Base-by-base conservation (phyloP, 2,113 vertebrate species). In the Geococcyx californianus region DNA sequence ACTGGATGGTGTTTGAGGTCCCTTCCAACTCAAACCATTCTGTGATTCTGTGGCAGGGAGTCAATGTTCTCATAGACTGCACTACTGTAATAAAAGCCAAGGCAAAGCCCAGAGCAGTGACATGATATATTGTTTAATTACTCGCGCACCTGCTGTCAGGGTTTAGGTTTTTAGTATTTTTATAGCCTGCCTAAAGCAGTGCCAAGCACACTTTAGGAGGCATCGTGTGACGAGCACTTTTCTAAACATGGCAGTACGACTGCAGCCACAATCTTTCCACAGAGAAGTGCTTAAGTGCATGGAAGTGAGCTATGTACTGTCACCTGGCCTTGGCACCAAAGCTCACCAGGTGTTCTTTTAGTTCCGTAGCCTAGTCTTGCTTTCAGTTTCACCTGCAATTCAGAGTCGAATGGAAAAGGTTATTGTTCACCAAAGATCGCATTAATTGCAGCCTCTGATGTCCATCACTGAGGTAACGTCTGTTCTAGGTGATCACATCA, bases 71-170 rank as follows among this genome's bases (percentile, higher is more conserved):
- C 47, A 81, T 13, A 54, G 13, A 74, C 42, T 62, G 19, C 34
- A 34, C 8, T n/a, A 49, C 10, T 11, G 11, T 24, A 81, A 74
- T 40, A 64, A 81, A 84, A 83, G 36, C 0, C 13, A 72, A 64
- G 16, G 20, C 47, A 87, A 16, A 63, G 20, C 24, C 26, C 18
- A 47, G 60, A 81, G 66, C 40, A 75, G 56, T 56, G 24, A 31
- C 69, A 85, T 87, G 77, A 87, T 74, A 38, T 74, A 56, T 59
- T 89, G 26, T 58, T 67, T 95, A 87, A 94, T 87, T 94, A 42
- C n/a, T 52, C 75, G 47, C 69, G 75, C 49, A 93, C 52, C 77
- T 94, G 84, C 60, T 82, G 77, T 87, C 74, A 56, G 21, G 24
- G 14, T 87, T 87, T 84, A 81, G 34, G 14, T 87, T 66, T 93